phyloP scores from a whole-genome alignment of 2,888 invertebrate genomes.

The Priocnemis perturbator region DNA sequence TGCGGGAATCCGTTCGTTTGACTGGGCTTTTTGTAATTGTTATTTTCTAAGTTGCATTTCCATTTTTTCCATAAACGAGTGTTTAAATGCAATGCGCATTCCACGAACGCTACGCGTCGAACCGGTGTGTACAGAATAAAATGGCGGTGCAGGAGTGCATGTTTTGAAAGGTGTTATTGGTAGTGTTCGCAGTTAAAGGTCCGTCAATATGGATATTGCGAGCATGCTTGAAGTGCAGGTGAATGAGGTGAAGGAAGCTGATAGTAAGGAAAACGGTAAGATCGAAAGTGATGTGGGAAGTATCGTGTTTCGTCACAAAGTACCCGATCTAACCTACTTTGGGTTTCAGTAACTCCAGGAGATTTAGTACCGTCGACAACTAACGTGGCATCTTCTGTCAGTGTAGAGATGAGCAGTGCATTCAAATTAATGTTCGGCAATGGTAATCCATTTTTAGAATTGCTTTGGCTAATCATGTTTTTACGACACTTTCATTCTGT shows the following conservation, averaged over 20 bases:
- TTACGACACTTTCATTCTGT: slow-evolving; percentile 9
- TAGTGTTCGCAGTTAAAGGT: slow-evolving; percentile 4
- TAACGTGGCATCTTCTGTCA: slow-evolving; percentile 31
- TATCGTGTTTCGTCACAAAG: not conserved
- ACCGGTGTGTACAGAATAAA: slow-evolving; percentile 44
- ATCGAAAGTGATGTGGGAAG: slow-evolving; percentile 11
- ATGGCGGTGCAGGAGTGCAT: slow-evolving; percentile 57
- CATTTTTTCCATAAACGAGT: not conserved
- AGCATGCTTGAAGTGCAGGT: slow-evolving; percentile 72
- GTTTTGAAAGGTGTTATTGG: slow-evolving; percentile 53
- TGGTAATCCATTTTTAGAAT: slow-evolving; percentile 54
- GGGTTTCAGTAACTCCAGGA: slow-evolving; percentile 49
- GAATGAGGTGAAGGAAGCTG: slow-evolving; percentile 62
- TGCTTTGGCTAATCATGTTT: slow-evolving; percentile 16
- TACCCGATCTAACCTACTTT: slow-evolving; percentile 41
- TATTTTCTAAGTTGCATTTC: not conserved
- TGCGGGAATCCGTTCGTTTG: too few relatives aligned
- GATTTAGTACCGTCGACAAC: slow-evolving; percentile 26
- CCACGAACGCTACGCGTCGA: slow-evolving; percentile 1
- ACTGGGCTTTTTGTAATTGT: too few relatives aligned
- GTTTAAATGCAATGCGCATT: slow-evolving; percentile 1
- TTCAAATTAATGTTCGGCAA: slow-evolving; percentile 65
- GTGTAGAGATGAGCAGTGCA: slow-evolving; percentile 64
- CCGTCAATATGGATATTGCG: slow-evolving; percentile 67
- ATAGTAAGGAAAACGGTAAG: slow-evolving; percentile 66